These are phyloP conservation scores for Drosophila albomicans DNA, from an alignment of 1,140 invertebrate genomes.

Conservation along the genomic window DNA sequence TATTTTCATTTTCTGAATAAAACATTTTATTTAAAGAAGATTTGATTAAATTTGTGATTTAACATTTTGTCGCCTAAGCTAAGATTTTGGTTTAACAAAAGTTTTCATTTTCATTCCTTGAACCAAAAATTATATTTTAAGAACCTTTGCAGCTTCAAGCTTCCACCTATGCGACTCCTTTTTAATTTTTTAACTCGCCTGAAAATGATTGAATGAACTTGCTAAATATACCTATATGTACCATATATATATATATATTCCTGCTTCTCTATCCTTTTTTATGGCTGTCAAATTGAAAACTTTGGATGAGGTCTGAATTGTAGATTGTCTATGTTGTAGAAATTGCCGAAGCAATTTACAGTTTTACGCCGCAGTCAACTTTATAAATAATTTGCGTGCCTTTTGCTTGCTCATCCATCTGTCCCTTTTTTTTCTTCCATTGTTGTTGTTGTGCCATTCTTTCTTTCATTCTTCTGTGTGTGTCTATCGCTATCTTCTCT, in stretches of 20 bases:
- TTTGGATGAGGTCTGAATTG: conserved; percentile 21
- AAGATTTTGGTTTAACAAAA: no score
- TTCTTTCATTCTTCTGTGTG: conserved; percentile 5
- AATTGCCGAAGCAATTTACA: conserved; percentile 75
- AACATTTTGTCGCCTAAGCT: no score
- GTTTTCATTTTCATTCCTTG: no score
- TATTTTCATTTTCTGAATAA: no score
- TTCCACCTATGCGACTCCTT: background rate
- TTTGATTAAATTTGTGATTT: no score
- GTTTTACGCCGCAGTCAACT: conserved; percentile 63
- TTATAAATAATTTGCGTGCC: conserved; percentile 61
- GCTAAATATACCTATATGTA: background rate
- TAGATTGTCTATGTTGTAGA: conserved; percentile 37
- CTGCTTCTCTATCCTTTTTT: background rate
- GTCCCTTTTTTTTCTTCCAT: conserved; percentile 21
- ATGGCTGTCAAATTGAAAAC: conserved; percentile 21
- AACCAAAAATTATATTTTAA: no score
- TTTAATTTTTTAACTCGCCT: background rate
- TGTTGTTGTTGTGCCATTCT: background rate
- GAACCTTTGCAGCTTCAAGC: no score
- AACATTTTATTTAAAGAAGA: no score
- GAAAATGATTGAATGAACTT: conserved; percentile 36
- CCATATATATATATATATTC: no score
- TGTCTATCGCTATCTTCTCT: background rate
- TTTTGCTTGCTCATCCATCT: conserved; percentile 58